phyloP scores from a whole-genome alignment of 2,888 invertebrate species.

The Drosophila flavopinicola region DNA sequence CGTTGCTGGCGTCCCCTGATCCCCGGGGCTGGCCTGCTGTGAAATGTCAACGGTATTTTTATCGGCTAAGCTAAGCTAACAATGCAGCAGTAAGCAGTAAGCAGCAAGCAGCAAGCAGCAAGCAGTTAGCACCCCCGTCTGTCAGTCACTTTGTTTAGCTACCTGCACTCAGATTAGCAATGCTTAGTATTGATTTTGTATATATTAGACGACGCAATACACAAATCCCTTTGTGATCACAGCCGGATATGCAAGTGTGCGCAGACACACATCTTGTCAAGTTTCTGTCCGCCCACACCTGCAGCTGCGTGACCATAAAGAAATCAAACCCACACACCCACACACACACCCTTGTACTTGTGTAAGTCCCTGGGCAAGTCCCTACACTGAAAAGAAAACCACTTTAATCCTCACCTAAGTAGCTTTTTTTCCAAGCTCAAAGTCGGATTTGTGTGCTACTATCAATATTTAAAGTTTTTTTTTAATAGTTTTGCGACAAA shows the following conservation, averaged over 20 bases:
- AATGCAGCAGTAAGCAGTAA: conserved; percentile 7
- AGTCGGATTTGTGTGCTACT: too few species aligned
- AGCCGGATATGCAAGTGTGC: conserved; percentile 43
- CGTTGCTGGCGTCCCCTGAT: conserved; percentile 5
- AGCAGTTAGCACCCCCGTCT: not conserved
- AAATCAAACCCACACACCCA: not conserved
- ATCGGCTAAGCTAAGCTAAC: conserved; percentile 50
- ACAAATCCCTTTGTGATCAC: conserved; percentile 30
- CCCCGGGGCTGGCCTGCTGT: conserved; percentile 29
- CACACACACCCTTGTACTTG: not conserved
- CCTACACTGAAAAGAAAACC: not conserved
- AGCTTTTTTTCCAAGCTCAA: too few species aligned
- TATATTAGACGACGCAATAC: conserved; percentile 33
- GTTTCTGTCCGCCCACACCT: conserved; percentile 3
- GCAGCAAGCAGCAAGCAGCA: too few species aligned
- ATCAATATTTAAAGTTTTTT: too few species aligned
- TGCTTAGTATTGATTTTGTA: conserved; percentile 70
- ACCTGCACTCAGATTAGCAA: conserved; percentile 30
- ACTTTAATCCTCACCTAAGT: not conserved
- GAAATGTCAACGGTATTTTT: conserved; percentile 78
- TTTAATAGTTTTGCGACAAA: too few species aligned
- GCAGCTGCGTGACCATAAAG: conserved; percentile 18
- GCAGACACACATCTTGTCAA: conserved; percentile 50
- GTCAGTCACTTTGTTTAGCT: not conserved
- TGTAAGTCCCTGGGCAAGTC: too few species aligned